Evolutionary conservation across 2,888 invertebrate species (phyloP).

Genomic region (Amiota communis): DNA sequence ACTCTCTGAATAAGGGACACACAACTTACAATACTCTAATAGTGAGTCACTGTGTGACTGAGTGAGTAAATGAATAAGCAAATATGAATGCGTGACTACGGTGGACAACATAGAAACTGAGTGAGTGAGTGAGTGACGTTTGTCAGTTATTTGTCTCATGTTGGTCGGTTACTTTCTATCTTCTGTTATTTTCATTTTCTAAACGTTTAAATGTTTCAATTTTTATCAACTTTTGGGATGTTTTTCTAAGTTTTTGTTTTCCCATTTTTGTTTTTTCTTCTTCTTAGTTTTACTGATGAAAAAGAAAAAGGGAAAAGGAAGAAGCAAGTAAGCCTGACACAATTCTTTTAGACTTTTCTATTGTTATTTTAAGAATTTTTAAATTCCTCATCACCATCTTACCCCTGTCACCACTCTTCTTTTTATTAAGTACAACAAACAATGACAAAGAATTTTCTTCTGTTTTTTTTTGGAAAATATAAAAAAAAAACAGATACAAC

Average conservation of each 20-base stretch:
- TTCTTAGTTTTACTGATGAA: too few species aligned
- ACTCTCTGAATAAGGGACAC: too few species aligned
- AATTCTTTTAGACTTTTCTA: neutral
- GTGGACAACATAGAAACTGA: too few species aligned
- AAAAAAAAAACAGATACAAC: slow-evolving; percentile 30
- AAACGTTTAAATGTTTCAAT: slow-evolving; percentile 1
- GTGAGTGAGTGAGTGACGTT: neutral
- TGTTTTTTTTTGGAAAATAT: slow-evolving; percentile 43
- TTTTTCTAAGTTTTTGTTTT: too few species aligned
- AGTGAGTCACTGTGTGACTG: too few species aligned
- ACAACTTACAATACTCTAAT: too few species aligned
- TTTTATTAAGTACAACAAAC: slow-evolving; percentile 33
- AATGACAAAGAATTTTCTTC: slow-evolving; percentile 67
- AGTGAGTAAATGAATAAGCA: too few species aligned
- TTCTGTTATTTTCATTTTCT: neutral
- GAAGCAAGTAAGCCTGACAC: too few species aligned
- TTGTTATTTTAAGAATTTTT: neutral
- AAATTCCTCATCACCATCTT: neutral
- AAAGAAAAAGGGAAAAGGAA: too few species aligned
- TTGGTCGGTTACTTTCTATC: neutral
- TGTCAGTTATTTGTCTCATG: slow-evolving; percentile 12
- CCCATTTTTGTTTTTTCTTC: too few species aligned
- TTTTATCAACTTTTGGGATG: slow-evolving; percentile 5
- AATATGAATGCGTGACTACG: too few species aligned
- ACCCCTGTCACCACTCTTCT: neutral